These are phyloP conservation scores for Colletes latitarsis DNA, from an alignment of 1,140 invertebrate genomes.

Conservation along the genomic window DNA sequence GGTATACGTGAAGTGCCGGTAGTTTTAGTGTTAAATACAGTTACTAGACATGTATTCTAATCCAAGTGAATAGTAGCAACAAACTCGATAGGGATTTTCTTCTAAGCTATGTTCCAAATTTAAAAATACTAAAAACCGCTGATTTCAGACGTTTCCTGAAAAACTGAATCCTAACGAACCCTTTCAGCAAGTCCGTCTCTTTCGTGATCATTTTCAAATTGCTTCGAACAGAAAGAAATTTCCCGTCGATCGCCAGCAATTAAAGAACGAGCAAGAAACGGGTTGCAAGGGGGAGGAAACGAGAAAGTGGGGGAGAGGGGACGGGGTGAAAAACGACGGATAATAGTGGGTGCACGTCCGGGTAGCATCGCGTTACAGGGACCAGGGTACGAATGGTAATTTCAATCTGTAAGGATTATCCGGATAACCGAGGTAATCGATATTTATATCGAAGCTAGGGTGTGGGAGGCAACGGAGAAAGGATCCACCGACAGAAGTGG, in stretches of 20 bases:
- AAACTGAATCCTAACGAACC: too few relatives aligned
- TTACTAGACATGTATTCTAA: too few relatives aligned
- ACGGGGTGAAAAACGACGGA: conserved; percentile 30
- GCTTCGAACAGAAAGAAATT: too few relatives aligned
- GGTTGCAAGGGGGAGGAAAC: not conserved
- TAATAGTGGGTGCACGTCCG: conserved; percentile 6
- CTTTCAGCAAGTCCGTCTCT: too few relatives aligned
- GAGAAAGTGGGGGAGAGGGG: conserved; percentile 1
- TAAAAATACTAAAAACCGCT: too few relatives aligned
- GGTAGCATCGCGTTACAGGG: not conserved
- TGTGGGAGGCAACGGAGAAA: conserved; percentile 48
- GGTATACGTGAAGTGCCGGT: too few relatives aligned
- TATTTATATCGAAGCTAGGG: conserved; percentile 73
- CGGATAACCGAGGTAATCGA: conserved; percentile 76
- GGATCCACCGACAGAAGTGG: conserved; percentile 43
- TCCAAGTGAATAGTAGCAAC: too few relatives aligned
- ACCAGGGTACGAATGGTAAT: conserved; percentile 65
- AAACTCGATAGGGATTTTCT: too few relatives aligned
- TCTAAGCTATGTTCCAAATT: too few relatives aligned
- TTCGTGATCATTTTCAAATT: not conserved
- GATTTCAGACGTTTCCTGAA: too few relatives aligned
- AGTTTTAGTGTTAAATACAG: too few relatives aligned
- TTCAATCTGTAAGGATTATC: conserved; percentile 78
- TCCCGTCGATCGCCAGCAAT: conserved; percentile 24
- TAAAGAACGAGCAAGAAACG: conserved; percentile 8